Evolutionary conservation across 2,113 vertebrate species (phyloP).

Genomic region (Gracilinanus agilis): DNA sequence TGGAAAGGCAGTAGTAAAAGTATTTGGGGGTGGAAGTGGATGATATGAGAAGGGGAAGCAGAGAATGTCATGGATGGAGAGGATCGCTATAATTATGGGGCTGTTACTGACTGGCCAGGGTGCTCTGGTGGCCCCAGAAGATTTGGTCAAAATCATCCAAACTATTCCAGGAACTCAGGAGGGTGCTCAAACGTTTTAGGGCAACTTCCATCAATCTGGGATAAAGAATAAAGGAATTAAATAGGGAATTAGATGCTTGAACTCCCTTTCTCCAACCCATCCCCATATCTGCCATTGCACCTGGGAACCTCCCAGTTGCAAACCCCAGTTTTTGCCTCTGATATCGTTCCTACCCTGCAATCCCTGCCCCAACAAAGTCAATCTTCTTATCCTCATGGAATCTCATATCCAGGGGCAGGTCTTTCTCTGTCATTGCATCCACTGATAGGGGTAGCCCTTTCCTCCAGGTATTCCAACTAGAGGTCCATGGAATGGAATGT

Average conservation of each 20-base stretch:
- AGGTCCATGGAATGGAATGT: constrained; percentile 32
- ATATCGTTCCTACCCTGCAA: not conserved
- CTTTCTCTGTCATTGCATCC: constrained; percentile 81
- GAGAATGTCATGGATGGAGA: not conserved
- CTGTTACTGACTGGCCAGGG: constrained; percentile 78
- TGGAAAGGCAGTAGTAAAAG: not conserved
- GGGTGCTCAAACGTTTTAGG: constrained; percentile 84
- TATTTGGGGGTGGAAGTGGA: not conserved
- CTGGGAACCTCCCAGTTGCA: not conserved
- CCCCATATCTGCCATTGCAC: not conserved
- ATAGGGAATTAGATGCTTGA: not conserved
- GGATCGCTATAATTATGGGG: not conserved
- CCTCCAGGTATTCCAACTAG: constrained; percentile 84
- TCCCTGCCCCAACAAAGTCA: constrained; percentile 78
- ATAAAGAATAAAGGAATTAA: not conserved
- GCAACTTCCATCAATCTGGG: constrained; percentile 84
- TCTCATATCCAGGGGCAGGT: constrained; percentile 85
- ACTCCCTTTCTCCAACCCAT: not conserved
- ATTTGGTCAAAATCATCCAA: constrained; percentile 86
- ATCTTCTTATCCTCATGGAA: constrained; percentile 86
- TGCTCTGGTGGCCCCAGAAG: constrained; percentile 86
- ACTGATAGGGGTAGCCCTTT: constrained; percentile 83
- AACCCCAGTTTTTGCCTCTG: not conserved
- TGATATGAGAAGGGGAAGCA: not conserved
- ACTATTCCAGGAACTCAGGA: constrained; percentile 85